Evolutionary conservation across 2,113 vertebrate genomes (phyloP).

Genomic region (Brevimyrus niger): DNA sequence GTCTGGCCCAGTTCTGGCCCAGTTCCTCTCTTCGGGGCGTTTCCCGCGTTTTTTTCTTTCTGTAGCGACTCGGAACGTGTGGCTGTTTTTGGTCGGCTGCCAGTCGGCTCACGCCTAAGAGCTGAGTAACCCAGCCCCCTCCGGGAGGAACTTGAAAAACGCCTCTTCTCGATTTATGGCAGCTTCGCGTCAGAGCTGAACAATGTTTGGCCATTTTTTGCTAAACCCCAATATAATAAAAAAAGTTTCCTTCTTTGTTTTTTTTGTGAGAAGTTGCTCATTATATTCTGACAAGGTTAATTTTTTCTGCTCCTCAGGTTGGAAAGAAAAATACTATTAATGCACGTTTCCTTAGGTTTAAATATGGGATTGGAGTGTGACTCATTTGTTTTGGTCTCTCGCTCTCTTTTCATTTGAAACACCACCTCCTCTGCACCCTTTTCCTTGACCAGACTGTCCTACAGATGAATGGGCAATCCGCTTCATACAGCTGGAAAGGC

Average conservation of each 20-base stretch:
- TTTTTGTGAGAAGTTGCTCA: not conserved
- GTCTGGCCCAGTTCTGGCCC: not conserved
- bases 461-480: slow-evolving; percentile 87
- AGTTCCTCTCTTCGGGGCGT: not conserved
- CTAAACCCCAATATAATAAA: not conserved
- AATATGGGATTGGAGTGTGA: not conserved
- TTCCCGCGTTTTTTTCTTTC: not conserved
- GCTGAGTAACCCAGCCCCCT: not conserved
- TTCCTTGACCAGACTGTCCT: slow-evolving; percentile 58
- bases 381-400: not conserved
- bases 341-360: not conserved
- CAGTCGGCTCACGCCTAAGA: not conserved
- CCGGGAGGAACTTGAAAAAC: not conserved
- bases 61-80: not conserved
- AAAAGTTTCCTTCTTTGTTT: not conserved
- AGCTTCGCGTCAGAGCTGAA: not conserved
- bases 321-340: not conserved
- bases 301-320: not conserved
- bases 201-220: not conserved
- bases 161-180: not conserved
- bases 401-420: not conserved
- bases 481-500: slow-evolving; percentile 83
- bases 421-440: slow-evolving; percentile 21
- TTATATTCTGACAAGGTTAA: not conserved
- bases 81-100: not conserved